Percentiles rank a stretch among this genome's conserved stretches.
These are phyloP conservation scores for Drosophila virilis DNA, from an alignment of 1,140 invertebrate species.

Conservation along the genomic window DNA sequence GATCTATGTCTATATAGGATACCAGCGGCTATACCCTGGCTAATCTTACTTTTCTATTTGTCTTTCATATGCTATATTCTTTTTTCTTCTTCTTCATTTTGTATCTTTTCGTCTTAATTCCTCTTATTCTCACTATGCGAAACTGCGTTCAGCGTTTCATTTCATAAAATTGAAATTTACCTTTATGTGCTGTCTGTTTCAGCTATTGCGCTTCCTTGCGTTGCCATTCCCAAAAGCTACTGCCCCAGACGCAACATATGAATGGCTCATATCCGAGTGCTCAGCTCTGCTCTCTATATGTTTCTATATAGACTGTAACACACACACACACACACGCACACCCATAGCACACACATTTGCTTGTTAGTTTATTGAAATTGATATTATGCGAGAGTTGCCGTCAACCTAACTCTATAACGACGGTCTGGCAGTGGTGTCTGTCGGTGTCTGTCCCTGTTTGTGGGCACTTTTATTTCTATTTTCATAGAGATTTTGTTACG, in stretches of 20 bases:
- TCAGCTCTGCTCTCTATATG: conserved; percentile 36
- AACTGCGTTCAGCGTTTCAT: not conserved
- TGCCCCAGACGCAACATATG: conserved; percentile 41
- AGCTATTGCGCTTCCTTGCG: not conserved
- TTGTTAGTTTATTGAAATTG: conserved; percentile 82
- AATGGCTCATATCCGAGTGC: conserved; percentile 43
- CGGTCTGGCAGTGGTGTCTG: conserved; percentile 3
- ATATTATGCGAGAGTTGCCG: conserved; percentile 69
- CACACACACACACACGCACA: conserved; percentile 28
- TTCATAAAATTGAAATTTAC: conserved; percentile 61
- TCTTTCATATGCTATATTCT: not conserved
- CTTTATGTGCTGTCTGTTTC: conserved; percentile 51
- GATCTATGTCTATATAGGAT: too few relatives aligned
- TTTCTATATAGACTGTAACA: conserved; percentile 41
- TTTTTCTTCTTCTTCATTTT: not conserved
- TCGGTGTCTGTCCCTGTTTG: conserved; percentile 19
- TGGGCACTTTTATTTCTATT: conserved; percentile 56
- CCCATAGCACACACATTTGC: conserved; percentile 54
- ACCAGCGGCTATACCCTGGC: too few relatives aligned
- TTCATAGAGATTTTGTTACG: conserved; percentile 69
- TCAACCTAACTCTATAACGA: conserved; percentile 45
- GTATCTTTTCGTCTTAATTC: conserved; percentile 9
- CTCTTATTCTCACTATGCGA: not conserved
- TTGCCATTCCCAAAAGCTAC: not conserved
- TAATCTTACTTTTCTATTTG: too few relatives aligned